Evolutionary conservation across 2,113 vertebrate species (phyloP).

Genomic region (Ammodytes dubius): DNA sequence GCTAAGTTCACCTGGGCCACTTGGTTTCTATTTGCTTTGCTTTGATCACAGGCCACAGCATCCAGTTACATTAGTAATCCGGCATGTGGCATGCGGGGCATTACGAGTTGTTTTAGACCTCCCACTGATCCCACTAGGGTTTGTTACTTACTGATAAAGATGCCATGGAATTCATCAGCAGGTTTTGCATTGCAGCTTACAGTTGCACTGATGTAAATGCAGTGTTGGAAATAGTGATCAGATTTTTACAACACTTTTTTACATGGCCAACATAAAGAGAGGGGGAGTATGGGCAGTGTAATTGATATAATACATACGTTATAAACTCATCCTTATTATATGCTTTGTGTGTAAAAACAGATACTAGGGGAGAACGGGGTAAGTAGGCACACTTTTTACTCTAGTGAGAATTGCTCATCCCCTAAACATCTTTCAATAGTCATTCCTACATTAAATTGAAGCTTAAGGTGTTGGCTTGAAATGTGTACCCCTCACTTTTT

Average conservation of each 20-base stretch:
- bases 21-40: background rate
- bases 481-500: no score
- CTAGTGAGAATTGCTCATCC: no score
- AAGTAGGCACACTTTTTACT: no score
- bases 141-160: slow-evolving; percentile 17
- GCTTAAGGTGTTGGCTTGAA: no score
- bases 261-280: background rate
- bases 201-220: background rate
- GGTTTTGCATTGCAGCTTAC: background rate
- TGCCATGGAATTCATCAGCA: background rate
- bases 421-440: no score
- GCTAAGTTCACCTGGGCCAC: background rate
- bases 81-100: background rate
- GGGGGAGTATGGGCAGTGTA: background rate
- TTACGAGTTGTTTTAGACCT: slow-evolving; percentile 7
- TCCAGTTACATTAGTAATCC: slow-evolving; percentile 13
- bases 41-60: slow-evolving; percentile 22
- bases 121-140: background rate
- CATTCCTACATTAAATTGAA: no score
- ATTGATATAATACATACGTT: background rate
- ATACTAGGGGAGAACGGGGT: no score
- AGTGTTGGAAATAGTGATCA: background rate
- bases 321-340: background rate
- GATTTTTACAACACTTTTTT: background rate
- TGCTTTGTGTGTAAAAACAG: background rate